These are phyloP conservation scores for Sander vitreus DNA, from an alignment of 2,113 vertebrate species.

Conservation along the genomic window DNA sequence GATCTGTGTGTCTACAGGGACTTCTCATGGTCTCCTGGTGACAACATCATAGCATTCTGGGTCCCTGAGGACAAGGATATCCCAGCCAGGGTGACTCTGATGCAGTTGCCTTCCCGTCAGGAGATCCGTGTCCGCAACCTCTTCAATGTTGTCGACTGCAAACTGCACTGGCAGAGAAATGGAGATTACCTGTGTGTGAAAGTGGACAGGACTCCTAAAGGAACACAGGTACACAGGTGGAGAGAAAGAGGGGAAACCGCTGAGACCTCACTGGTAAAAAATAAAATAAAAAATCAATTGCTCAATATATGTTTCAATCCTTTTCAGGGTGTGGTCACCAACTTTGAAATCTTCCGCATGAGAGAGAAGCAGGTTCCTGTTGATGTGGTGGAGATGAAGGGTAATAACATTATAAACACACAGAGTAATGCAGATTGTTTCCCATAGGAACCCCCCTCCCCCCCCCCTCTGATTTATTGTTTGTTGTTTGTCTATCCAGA, in stretches of 20 bases:
- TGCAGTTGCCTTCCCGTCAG: constrained; percentile 95
- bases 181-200: constrained; percentile 98
- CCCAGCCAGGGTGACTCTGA: constrained; percentile 96
- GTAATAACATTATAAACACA: constrained; percentile 72
- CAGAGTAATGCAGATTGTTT: background rate
- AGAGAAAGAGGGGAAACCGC: background rate
- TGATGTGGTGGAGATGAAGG: constrained; percentile 99
- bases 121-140: constrained; percentile 97
- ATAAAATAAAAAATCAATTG: background rate
- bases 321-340: constrained; percentile 95
- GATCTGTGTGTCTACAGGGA: constrained; percentile 85
- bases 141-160: constrained; percentile 98
- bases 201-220: constrained; percentile 96
- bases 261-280: background rate
- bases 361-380: constrained; percentile 99
- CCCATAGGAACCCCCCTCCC: background rate
- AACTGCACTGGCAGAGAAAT: constrained; percentile 98
- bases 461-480: background rate
- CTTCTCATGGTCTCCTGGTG: constrained; percentile 98
- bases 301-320: background rate
- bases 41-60: constrained; percentile 99
- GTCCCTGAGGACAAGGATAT: constrained; percentile 99
- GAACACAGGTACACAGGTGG: constrained; percentile 88
- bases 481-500: constrained; percentile 80
- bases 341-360: constrained; percentile 99